These are phyloP conservation scores for Brienomyrus brachyistius DNA, from an alignment of 2,113 vertebrate species.

Conservation along the genomic window DNA sequence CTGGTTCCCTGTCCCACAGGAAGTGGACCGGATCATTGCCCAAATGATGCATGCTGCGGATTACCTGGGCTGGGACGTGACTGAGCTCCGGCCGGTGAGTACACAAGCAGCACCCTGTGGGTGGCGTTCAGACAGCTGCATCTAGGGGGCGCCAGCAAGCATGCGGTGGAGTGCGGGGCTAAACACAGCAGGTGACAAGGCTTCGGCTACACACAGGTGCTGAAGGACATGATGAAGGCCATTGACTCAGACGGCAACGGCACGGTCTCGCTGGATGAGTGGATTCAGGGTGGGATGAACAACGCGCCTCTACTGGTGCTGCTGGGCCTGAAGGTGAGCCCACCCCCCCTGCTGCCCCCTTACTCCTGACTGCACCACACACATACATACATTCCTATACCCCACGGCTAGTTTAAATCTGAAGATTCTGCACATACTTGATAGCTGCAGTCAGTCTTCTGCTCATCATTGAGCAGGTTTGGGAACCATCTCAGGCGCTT, in stretches of 20 bases:
- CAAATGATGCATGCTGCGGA: conserved; percentile 87
- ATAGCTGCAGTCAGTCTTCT: background rate
- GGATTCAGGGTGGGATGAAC: conserved; percentile 83
- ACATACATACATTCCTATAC: background rate
- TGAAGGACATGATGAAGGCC: conserved; percentile 86
- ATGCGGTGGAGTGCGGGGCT: background rate
- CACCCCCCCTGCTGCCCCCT: background rate
- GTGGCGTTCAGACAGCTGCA: background rate
- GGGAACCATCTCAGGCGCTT: background rate
- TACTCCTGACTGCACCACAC: background rate
- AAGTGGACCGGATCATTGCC: conserved; percentile 79
- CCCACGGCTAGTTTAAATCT: background rate
- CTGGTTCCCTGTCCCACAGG: conserved; percentile 48
- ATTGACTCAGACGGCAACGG: conserved; percentile 79
- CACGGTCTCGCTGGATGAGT: conserved; percentile 79
- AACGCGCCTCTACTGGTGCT: conserved; percentile 83
- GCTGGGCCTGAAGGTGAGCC: conserved; percentile 77
- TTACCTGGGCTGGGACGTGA: conserved; percentile 82
- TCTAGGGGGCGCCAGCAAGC: background rate
- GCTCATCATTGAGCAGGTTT: background rate
- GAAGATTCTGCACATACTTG: background rate
- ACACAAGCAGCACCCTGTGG: background rate
- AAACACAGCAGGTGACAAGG: background rate
- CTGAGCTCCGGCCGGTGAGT: conserved; percentile 77
- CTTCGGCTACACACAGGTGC: conserved; percentile 57